Base-by-base conservation (phyloP, 2,113 vertebrate genomes). In the Sialia sialis region DNA sequence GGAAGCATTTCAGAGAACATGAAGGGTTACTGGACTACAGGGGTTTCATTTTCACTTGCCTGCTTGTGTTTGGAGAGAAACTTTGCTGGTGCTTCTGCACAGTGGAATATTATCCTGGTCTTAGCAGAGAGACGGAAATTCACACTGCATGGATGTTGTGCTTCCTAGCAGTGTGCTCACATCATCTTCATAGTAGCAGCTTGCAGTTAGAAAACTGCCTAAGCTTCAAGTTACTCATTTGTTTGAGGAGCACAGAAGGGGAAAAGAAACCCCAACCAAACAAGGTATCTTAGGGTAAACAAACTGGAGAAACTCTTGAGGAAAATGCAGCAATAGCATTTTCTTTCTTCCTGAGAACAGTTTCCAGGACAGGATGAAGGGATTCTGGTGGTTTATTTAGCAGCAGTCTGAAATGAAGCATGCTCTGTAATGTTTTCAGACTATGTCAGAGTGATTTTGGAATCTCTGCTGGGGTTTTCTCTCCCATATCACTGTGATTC, bases 401-500 rank as follows among this genome's bases (percentile, higher is more conserved):
- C 43, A 83, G n/a, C 23, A 62, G 3, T 74, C 4, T 25, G 32
- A 72, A 82, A 27, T 27, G 43, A 58, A 67, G 34, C 26, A 19
- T 46, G 20, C 17, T 78, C 6, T 52, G 5, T 62, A 39, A 51
- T 52, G 9, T 77, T 90, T 89, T 56, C 58, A 66, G 82, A 26
- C 17, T 76, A 9, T 1, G 1, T 68, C 69, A 52, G 3, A 76
- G n/a, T 87, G 1, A 29, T 81, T 77, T 59, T 19, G 66, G 17
- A 34, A 44, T 89, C 62, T 26, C 30, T 92, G 32, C 29, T 78
- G 29, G 20, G 23, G 55, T 91, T 91, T 78, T 52, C 17, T 86
- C 32, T 78, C 20, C 20, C 4, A 0, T 51, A 55, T 74, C 8
- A 6, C n/a, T 0, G 0, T 27, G 9, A 66, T 69, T 48, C 26